phyloP scores from a whole-genome alignment of 2,797 vertebrate genomes.

The Anguilla obscura region DNA sequence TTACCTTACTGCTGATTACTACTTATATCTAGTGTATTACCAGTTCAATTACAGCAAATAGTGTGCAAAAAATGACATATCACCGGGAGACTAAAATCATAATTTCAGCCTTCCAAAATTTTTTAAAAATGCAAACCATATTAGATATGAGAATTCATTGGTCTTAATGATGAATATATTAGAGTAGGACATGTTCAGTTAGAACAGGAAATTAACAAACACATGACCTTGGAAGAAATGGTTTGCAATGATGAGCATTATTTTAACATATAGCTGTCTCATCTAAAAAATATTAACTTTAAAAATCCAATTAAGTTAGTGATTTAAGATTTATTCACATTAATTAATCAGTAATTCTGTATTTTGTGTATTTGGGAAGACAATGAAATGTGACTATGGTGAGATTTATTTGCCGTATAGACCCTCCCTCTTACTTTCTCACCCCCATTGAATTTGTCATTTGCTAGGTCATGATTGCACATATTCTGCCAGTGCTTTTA shows the following conservation, averaged over 20 bases:
- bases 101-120: neutral
- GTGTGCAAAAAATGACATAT: neutral
- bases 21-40: neutral
- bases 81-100: neutral
- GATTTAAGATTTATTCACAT: neutral
- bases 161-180: neutral
- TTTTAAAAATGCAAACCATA: neutral
- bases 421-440: neutral
- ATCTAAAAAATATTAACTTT: neutral
- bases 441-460: slow-evolving; percentile 28
- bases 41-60: neutral
- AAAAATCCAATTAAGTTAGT: neutral
- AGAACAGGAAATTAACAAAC: neutral
- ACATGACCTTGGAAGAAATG: neutral
- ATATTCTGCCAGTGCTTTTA: slow-evolving; percentile 64
- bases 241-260: neutral
- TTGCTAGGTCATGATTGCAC: slow-evolving; percentile 41
- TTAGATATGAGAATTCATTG: neutral
- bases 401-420: slow-evolving; percentile 6
- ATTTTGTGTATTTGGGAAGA: neutral
- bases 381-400: neutral
- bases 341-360: neutral
- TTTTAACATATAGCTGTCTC: neutral
- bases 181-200: neutral
- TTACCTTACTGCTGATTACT: no score